phyloP scores from a whole-genome alignment of 2,797 vertebrate species.

The Carduelis carduelis region DNA sequence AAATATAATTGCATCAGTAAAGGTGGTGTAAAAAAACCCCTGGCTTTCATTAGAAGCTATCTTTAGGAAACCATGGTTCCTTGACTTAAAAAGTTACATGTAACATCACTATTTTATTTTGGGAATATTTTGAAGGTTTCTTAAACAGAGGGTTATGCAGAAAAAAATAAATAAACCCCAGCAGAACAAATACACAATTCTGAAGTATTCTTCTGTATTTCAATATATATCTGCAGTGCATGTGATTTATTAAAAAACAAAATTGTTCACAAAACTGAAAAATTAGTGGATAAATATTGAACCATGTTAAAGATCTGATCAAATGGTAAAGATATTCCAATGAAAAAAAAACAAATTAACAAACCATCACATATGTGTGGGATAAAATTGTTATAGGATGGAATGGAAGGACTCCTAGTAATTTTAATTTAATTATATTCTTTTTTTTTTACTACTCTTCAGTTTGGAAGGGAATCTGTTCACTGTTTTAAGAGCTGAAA shows the following conservation, averaged over 20 bases:
- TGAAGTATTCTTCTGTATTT: not conserved
- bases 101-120: not conserved
- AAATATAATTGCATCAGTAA: conserved; percentile 17
- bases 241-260: not conserved
- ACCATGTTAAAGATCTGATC: not conserved
- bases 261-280: not conserved
- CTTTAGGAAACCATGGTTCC: not conserved
- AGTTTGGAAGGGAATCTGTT: not conserved
- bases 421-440: not conserved
- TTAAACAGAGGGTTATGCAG: not conserved
- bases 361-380: not conserved
- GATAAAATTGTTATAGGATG: not conserved
- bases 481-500: not conserved
- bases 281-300: not conserved
- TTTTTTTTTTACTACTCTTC: not conserved
- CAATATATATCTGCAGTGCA: not conserved
- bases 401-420: not conserved
- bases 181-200: not conserved
- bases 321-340: not conserved
- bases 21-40: not conserved
- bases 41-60: not conserved
- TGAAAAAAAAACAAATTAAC: not conserved
- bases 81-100: not conserved
- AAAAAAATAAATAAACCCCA: not conserved
- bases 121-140: not conserved